A percentile compares a stretch with the other conserved stretches of the same genome.
phyloP scores from a whole-genome alignment of 2,888 invertebrate genomes.

The Aporophyla lueneburgensis region DNA sequence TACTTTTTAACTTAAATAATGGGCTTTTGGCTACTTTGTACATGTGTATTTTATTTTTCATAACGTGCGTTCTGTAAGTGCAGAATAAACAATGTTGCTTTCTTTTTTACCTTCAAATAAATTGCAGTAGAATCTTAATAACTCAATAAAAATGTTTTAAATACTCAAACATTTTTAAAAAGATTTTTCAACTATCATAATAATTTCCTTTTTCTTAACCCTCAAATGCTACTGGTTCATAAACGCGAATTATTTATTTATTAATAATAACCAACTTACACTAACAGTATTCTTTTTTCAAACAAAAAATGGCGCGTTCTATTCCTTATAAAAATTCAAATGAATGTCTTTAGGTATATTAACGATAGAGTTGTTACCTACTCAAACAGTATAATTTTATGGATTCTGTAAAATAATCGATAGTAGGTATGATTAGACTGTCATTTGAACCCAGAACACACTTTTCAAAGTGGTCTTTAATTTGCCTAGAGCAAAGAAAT shows the following conservation, averaged over 20 bases:
- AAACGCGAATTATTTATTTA: background rate
- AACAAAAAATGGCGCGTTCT: background rate
- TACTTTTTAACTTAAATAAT: too few relatives aligned
- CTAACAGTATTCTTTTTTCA: background rate
- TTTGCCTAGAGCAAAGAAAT: conserved; percentile 30
- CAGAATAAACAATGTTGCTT: too few relatives aligned
- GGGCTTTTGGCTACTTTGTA: too few relatives aligned
- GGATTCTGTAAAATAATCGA: conserved; percentile 64
- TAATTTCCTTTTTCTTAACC: too few relatives aligned
- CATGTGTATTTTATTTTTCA: too few relatives aligned
- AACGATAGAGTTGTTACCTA: conserved; percentile 54
- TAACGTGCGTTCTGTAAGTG: too few relatives aligned
- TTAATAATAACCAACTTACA: too few relatives aligned
- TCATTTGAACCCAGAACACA: conserved; percentile 66
- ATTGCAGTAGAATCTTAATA: too few relatives aligned
- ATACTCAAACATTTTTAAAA: too few relatives aligned
- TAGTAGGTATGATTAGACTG: conserved; percentile 33
- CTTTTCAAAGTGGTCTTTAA: conserved; percentile 39
- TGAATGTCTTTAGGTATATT: conserved; percentile 1
- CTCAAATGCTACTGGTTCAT: background rate
- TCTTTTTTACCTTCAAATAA: background rate
- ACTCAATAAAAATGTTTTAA: background rate
- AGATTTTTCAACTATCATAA: too few relatives aligned
- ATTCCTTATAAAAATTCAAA: background rate
- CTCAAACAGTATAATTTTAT: conserved; percentile 74